These are phyloP conservation scores for Smithornis capensis DNA, from an alignment of 2,113 vertebrate genomes.

Conservation along the genomic window DNA sequence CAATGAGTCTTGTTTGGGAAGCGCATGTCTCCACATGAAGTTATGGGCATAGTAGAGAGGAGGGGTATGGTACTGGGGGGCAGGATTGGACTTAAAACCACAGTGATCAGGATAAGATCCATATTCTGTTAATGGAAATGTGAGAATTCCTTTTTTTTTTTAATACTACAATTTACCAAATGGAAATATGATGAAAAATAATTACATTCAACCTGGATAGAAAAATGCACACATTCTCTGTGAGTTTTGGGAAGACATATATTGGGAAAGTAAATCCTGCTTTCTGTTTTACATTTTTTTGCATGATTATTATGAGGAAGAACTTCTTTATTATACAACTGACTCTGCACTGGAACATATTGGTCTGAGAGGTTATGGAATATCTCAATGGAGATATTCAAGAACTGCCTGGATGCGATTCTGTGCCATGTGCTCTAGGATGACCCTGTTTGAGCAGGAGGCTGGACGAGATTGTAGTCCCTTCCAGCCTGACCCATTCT, in stretches of 20 bases:
- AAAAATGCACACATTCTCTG: background rate
- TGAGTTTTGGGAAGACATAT: background rate
- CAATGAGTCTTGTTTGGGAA: background rate
- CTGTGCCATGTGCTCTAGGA: background rate
- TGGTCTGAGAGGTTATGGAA: background rate
- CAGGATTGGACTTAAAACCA: background rate
- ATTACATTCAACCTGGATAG: background rate
- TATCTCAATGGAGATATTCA: background rate
- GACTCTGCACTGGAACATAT: background rate
- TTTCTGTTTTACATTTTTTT: background rate
- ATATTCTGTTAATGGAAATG: background rate
- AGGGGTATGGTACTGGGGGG: background rate
- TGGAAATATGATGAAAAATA: background rate
- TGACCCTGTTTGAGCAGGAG: background rate
- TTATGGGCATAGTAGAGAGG: background rate
- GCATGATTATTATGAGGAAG: background rate
- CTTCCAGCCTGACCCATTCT: background rate
- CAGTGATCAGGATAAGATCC: background rate
- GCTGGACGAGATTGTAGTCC: background rate
- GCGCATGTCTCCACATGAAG: accelerated
- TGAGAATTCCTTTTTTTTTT: background rate
- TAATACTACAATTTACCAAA: background rate
- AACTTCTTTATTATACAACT: background rate
- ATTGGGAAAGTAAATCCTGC: background rate
- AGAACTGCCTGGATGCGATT: background rate